Percentiles rank a stretch among this genome's conserved stretches.
Conservation (phyloP, 2,888 invertebrate genomes). For the Leptinotarsa peninsularis region DNA sequence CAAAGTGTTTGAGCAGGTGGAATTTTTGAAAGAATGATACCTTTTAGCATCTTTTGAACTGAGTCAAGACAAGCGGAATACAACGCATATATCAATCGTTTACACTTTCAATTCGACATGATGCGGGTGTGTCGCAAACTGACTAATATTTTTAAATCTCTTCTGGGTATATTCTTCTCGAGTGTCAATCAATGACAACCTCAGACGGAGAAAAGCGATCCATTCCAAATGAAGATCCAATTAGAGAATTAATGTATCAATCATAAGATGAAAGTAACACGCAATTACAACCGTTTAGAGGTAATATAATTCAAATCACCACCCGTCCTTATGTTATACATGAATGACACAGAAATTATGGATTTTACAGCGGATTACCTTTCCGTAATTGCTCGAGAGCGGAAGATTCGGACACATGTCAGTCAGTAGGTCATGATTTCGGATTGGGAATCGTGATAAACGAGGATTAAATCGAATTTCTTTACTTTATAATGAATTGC, state of each 20-base stretch:
- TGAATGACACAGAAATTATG: slow-evolving; percentile 16
- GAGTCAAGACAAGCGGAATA: neutral
- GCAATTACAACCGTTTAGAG: slow-evolving; percentile 22
- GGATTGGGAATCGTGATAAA: neutral
- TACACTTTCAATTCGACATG: slow-evolving; percentile 13
- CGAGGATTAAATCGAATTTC: neutral
- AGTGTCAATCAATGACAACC: slow-evolving; percentile 25
- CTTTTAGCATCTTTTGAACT: neutral
- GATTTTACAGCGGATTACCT: slow-evolving; percentile 6
- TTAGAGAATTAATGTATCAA: slow-evolving; percentile 34
- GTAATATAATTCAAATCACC: slow-evolving; percentile 17
- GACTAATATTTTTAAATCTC: neutral
- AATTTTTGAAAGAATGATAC: no score
- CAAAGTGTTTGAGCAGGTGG: no score
- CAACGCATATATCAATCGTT: neutral
- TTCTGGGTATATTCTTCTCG: slow-evolving; percentile 17
- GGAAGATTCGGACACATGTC: slow-evolving; percentile 1
- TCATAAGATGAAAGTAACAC: slow-evolving; percentile 31
- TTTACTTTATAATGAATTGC: neutral
- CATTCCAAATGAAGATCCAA: slow-evolving; percentile 27
- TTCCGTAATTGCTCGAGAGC: neutral
- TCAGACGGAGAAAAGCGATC: slow-evolving; percentile 26
- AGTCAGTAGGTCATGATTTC: slow-evolving; percentile 6
- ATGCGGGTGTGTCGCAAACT: slow-evolving; percentile 14
- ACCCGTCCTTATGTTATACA: slow-evolving; percentile 6